These are phyloP conservation scores for Petrocephalus sullivani DNA, from an alignment of 2,797 vertebrate species.

Conservation along the genomic window DNA sequence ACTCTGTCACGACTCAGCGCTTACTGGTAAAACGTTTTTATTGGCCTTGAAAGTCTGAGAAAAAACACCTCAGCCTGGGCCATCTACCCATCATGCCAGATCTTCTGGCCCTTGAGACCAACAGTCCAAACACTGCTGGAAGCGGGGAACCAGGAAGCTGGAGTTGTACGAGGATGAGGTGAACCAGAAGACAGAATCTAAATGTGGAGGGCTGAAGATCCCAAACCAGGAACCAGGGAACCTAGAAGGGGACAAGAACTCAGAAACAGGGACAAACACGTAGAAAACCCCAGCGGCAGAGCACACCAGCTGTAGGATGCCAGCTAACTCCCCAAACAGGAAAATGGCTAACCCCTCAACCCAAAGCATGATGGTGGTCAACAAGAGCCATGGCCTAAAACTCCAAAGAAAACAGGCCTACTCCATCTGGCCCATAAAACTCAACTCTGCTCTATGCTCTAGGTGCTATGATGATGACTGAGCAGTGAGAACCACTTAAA, in stretches of 20 bases:
- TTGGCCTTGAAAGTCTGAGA: too few species aligned
- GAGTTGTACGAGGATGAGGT: not conserved
- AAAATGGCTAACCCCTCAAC: not conserved
- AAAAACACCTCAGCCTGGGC: too few species aligned
- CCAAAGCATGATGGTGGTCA: not conserved
- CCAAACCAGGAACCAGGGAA: not conserved
- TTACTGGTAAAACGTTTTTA: too few species aligned
- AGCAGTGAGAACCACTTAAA: not conserved
- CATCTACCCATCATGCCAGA: too few species aligned
- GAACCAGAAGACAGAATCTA: not conserved
- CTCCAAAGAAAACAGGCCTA: not conserved
- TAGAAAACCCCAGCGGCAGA: not conserved
- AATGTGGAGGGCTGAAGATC: not conserved
- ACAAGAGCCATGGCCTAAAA: not conserved
- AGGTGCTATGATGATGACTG: not conserved
- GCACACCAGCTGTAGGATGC: not conserved
- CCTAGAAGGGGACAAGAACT: not conserved
- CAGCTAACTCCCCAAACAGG: not conserved
- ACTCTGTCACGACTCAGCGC: too few species aligned
- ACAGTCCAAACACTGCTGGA: too few species aligned
- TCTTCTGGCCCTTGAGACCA: too few species aligned
- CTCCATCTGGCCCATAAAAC: not conserved
- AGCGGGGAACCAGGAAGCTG: not conserved
- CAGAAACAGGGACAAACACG: too few species aligned
- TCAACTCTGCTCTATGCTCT: not conserved